Base-by-base conservation (phyloP, 2,797 vertebrate species). In the Pangasius djambal region DNA sequence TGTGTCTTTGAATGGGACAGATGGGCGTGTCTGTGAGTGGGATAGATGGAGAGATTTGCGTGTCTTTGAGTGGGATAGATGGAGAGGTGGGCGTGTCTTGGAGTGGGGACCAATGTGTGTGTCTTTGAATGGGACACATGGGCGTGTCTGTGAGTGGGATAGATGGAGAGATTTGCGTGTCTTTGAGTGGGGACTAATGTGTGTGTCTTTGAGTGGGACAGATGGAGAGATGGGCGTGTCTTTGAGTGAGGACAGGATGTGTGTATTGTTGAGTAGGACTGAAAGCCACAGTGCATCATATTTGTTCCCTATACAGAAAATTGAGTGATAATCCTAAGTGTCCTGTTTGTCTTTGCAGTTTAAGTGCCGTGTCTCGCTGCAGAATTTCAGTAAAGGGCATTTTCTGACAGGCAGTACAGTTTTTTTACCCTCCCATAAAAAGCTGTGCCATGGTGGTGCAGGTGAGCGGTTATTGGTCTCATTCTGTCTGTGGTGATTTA, bases 401-500 rank as follows among this genome's bases (percentile, higher is more conserved):
- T 55, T 89, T 82, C 89, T 86, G 25, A 40, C 61, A 31, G 81
- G n/a, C 77, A 25, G 85, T 87, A 57, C 55, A 59, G 83, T 87
- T 84, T 57, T 61, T 77, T 82, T 37, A 37, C 84, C 85, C 77
- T 78, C 48, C 88, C n/a, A 52, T 57, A 70, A 55, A 82, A 48
- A 86, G 78, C 87, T 88, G 85, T 8, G 69, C 90, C 52, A 77
- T 75, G 88, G 75, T 87, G 85, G 89, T 85, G 86, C 90, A 92
- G 89, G 91, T 91, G 90, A 91, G 82, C 86, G 34, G 83, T 90
- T 86, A 88, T 91, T 90, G 89, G 87, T 91, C 92, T 81, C 92
- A 92, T 93, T 93, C 92, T 93, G 92, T 93, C 92, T 52, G 50
- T 40, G 9, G 65, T 92, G 92, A 93, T 93, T 92, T 92, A 93